Evolutionary conservation across 2,797 vertebrate species (phyloP), one percentile per base, ranked within the genome.

Genomic region (Gymnothorax javanicus): DNA sequence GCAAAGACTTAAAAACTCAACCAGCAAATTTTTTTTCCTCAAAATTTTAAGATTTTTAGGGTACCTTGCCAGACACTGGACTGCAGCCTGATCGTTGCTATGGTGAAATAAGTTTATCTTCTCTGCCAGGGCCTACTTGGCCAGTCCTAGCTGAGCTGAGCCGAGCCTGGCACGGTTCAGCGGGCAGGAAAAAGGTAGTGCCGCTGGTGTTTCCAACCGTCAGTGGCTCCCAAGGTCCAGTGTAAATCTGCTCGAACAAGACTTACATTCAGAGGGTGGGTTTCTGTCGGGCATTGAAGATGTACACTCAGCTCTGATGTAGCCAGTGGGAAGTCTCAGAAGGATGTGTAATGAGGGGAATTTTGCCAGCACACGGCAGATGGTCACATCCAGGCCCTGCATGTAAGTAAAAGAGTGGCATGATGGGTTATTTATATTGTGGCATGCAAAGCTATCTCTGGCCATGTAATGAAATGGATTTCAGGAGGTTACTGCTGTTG

Each of bases 331-430:
- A 73, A 43, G 71, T 3, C 84, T 88, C 86, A 89, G 89, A 90
- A 90, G 84, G 58, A 84, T 57, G 84, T 88, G 84, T 90, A 84
- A 89, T 86, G 77, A 88, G 90, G 86, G 87, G 82, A 83, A 90
- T 91, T 90, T 88, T 88, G 84, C 87, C 89, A 91, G 87, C 82
- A 87, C 84, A 86, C 89, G 88, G 89, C 90, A 90, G 89, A 87
- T 89, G 89, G 89, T 79, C 77, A 67, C 23, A 77, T 58, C 84
- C 58, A 50, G 62, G 57, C 59, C 52, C 64, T 64, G 81, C 13
- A 50, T 7, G 43, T 20, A 67, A 25, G n/a, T 11, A 82, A 33
- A 82, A 62, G 25, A 69, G 69, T 17, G 67, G 60, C 59, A 25
- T 60, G 50, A 52, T 82, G 58, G 12, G 12, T 13, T 6, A 43